Evolutionary conservation across 2,113 vertebrate species (phyloP).

Genomic region (Platichthys stellatus): DNA sequence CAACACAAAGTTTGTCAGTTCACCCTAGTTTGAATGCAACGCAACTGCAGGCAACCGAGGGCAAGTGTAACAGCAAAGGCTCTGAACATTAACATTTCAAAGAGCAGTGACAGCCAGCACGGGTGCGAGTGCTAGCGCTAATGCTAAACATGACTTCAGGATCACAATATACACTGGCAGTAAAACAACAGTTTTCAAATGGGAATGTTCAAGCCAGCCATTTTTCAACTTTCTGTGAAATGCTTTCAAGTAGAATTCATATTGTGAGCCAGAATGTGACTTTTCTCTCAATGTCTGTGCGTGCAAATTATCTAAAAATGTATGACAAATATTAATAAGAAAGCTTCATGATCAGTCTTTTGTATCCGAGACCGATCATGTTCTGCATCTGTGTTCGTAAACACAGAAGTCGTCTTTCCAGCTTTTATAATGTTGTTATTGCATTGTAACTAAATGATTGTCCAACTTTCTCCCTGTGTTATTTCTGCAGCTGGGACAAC

Average conservation of each 20-base stretch:
- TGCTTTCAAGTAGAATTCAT: background rate
- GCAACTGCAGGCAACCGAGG: conserved; percentile 13
- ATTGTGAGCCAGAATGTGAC: background rate
- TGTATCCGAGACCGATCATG: background rate
- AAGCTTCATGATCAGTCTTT: no score
- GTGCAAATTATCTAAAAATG: background rate
- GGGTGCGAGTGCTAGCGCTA: background rate
- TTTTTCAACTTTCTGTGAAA: background rate
- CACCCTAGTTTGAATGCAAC: conserved; percentile 34
- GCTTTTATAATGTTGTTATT: background rate
- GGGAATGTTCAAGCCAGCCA: background rate
- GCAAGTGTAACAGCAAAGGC: conserved; percentile 8
- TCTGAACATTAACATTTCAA: conserved; percentile 41
- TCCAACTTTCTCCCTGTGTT: conserved; percentile 36
- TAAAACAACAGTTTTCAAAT: background rate
- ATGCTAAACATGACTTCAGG: background rate
- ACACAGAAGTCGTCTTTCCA: background rate
- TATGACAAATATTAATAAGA: conserved; percentile 1
- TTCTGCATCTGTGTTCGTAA: background rate
- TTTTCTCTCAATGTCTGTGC: background rate
- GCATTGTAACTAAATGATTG: background rate
- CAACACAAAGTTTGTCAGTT: conserved; percentile 53
- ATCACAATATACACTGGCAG: conserved; percentile 2
- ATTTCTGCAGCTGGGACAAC: conserved; percentile 90
- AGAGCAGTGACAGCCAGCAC: conserved; percentile 24